Percentiles rank a stretch among this genome's conserved stretches.
phyloP scores from a whole-genome alignment of 2,113 vertebrate genomes.

The Periophthalmus modestus region DNA sequence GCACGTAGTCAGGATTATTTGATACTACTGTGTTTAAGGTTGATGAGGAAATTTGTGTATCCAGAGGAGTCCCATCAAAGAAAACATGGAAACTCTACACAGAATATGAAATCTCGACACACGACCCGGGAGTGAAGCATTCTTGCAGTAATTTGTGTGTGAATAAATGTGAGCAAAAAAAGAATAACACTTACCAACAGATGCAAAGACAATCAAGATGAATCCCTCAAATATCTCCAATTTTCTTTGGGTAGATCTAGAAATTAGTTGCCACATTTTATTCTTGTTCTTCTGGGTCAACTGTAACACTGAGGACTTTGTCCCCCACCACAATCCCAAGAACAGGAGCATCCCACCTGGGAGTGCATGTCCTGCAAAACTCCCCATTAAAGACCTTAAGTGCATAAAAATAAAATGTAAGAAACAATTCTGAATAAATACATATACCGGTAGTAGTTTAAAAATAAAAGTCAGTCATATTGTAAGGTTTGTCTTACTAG shows the following conservation, averaged over 20 bases:
- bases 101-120: too few relatives aligned
- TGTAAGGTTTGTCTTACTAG: not conserved
- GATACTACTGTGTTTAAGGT: too few relatives aligned
- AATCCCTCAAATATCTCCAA: slow-evolving; percentile 86
- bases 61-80: too few relatives aligned
- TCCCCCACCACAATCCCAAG: slow-evolving; percentile 91
- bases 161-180: not conserved
- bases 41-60: too few relatives aligned
- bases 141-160: too few relatives aligned
- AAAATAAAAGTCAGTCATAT: too few relatives aligned
- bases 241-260: slow-evolving; percentile 81
- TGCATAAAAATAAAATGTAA: too few relatives aligned
- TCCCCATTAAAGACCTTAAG: slow-evolving; percentile 78
- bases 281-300: slow-evolving; percentile 85
- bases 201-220: slow-evolving; percentile 77
- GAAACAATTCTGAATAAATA: too few relatives aligned
- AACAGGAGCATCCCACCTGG: slow-evolving; percentile 89
- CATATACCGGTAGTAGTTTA: too few relatives aligned
- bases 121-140: too few relatives aligned
- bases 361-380: slow-evolving; percentile 91
- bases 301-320: slow-evolving; percentile 84
- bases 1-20: too few relatives aligned
- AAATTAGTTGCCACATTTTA: slow-evolving; percentile 77
- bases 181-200: slow-evolving; percentile 79
- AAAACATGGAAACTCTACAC: too few relatives aligned